phyloP scores from a whole-genome alignment of 2,113 vertebrate species.

The Morone saxatilis region DNA sequence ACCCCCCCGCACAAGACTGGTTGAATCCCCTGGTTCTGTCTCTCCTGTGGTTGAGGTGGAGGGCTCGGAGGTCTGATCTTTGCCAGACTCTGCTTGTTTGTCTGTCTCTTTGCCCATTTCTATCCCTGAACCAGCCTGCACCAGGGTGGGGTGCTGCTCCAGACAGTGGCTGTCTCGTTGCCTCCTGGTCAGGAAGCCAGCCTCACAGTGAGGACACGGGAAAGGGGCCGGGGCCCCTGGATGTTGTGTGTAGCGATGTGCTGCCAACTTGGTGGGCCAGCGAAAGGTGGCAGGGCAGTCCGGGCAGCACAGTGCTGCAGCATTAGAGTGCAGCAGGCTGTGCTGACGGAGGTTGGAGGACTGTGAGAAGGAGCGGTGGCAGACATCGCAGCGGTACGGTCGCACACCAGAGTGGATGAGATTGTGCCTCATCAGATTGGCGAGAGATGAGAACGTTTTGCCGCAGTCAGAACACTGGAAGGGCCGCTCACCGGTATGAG shows the following conservation, averaged over 20 bases:
- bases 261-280: conserved; percentile 85
- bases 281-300: conserved; percentile 86
- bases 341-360: conserved; percentile 93
- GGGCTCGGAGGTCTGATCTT: conserved; percentile 35
- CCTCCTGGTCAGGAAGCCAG: conserved; percentile 82
- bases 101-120: conserved; percentile 14
- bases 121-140: conserved; percentile 1
- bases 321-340: conserved; percentile 86
- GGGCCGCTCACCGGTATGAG: conserved; percentile 91
- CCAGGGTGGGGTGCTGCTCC: conserved; percentile 68
- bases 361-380: conserved; percentile 90
- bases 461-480: conserved; percentile 91
- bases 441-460: conserved; percentile 90
- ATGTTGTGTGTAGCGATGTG: conserved; percentile 83
- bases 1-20: conserved; percentile 22
- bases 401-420: conserved; percentile 90
- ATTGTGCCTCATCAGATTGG: conserved; percentile 90
- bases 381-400: conserved; percentile 90
- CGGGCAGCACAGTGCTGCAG: conserved; percentile 75
- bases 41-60: conserved; percentile 45
- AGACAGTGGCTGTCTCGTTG: conserved; percentile 83
- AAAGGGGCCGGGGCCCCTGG: conserved; percentile 83
- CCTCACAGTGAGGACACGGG: conserved; percentile 83
- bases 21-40: conserved; percentile 25
- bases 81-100: neutral